Percentiles rank a stretch among this genome's conserved stretches.
phyloP scores from a whole-genome alignment of 2,888 invertebrate species.

The Epinotia bilunana region DNA sequence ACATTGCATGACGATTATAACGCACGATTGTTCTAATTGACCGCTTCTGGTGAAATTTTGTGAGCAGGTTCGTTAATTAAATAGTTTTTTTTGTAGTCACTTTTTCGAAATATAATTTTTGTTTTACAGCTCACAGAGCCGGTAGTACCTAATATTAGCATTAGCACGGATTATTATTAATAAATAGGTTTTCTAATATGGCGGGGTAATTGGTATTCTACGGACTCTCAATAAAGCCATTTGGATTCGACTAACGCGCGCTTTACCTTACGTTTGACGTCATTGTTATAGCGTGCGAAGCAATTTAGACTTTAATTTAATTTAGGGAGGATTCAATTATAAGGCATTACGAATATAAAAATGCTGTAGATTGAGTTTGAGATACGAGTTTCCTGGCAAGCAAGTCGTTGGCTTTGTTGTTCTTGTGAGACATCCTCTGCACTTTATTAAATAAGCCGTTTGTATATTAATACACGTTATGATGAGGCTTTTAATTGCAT shows the following conservation, averaged over 20 bases:
- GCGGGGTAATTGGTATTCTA: constrained; percentile 58
- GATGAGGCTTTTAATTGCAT: neutral
- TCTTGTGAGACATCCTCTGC: neutral
- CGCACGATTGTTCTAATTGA: too few relatives aligned
- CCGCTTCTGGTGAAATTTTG: too few relatives aligned
- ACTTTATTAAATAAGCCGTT: constrained; percentile 8
- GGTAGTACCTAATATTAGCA: neutral
- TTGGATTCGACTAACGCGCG: constrained; percentile 62
- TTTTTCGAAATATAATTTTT: too few relatives aligned
- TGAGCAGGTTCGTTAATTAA: too few relatives aligned
- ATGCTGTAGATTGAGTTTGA: constrained; percentile 54
- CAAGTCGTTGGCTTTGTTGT: constrained; percentile 24
- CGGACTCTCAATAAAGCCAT: constrained; percentile 61
- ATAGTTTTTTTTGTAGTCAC: too few relatives aligned
- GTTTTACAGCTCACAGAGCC: too few relatives aligned
- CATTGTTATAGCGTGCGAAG: constrained; percentile 49
- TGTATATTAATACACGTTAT: neutral
- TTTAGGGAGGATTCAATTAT: constrained; percentile 42
- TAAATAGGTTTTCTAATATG: constrained; percentile 36
- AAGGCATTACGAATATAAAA: constrained; percentile 38
- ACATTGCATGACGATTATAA: too few relatives aligned
- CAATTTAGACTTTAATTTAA: constrained; percentile 35
- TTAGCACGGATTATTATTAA: neutral
- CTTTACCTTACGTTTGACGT: constrained; percentile 53
- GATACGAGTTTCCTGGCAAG: constrained; percentile 52